Conservation (phyloP, 2,888 invertebrate species). For the Polietes domitor region DNA sequence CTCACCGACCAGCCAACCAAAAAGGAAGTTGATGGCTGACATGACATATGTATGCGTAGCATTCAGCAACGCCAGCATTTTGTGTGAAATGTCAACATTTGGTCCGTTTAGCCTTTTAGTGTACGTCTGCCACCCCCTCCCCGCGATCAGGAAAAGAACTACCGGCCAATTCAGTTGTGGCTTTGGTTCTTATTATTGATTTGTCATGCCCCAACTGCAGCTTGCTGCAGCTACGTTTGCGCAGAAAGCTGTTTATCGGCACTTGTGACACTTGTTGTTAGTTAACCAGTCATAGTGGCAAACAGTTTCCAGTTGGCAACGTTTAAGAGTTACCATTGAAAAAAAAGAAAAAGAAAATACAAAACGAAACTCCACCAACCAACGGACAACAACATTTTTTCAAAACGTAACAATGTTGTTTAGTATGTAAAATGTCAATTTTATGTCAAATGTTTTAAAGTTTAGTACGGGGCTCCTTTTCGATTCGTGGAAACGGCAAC, state of each 20-base stretch:
- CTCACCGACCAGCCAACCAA: too few relatives aligned
- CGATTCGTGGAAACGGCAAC: slow-evolving; percentile 37
- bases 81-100: slow-evolving; percentile 1
- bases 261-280: not conserved
- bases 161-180: not conserved
- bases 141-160: not conserved
- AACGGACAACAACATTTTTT: slow-evolving; percentile 39
- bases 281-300: not conserved
- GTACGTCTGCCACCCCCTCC: not conserved
- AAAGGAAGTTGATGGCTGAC: not conserved
- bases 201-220: not conserved
- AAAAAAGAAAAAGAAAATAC: slow-evolving; percentile 52
- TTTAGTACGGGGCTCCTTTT: slow-evolving; percentile 44
- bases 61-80: not conserved
- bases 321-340: not conserved
- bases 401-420: slow-evolving; percentile 65
- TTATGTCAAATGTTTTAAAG: slow-evolving; percentile 72
- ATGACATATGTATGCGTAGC: not conserved
- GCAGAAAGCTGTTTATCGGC: not conserved
- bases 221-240: not conserved
- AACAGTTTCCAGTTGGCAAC: not conserved
- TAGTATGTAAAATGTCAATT: slow-evolving; percentile 78
- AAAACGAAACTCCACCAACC: slow-evolving; percentile 51
- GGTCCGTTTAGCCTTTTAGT: not conserved
- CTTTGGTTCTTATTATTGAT: slow-evolving; percentile 17